These are phyloP conservation scores for Cyphomyrus discorhynchus DNA, from an alignment of 2,113 vertebrate genomes.

Conservation along the genomic window DNA sequence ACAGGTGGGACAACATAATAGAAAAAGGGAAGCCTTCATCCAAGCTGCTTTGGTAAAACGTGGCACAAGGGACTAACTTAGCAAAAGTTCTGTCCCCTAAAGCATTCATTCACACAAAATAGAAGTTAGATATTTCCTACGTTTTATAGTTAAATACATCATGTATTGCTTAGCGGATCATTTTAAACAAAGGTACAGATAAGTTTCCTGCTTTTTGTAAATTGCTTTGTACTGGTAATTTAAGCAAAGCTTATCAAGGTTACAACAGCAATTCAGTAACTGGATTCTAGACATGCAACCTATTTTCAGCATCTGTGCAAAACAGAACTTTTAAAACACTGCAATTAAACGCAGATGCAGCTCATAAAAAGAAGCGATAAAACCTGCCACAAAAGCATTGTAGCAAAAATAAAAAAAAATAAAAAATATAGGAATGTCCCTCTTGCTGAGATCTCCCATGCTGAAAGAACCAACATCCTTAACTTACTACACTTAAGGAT, in stretches of 20 bases:
- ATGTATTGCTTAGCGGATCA: not conserved
- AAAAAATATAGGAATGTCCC: not conserved
- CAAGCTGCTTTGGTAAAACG: not conserved
- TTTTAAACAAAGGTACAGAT: not conserved
- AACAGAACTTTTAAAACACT: constrained; percentile 17
- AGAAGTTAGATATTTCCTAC: not conserved
- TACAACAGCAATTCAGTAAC: not conserved
- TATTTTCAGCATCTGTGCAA: constrained; percentile 48
- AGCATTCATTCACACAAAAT: not conserved
- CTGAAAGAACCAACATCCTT: constrained; percentile 73
- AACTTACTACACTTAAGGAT: constrained; percentile 97
- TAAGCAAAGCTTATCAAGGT: not conserved
- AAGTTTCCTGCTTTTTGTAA: not conserved
- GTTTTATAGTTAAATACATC: not conserved
- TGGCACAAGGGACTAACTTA: not conserved
- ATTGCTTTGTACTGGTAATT: not conserved
- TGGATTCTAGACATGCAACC: not conserved
- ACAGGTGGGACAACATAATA: not conserved
- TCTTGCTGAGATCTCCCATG: constrained; percentile 56
- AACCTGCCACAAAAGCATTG: constrained; percentile 30
- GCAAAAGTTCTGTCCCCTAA: not conserved
- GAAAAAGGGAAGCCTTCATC: not conserved
- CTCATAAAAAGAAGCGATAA: not conserved
- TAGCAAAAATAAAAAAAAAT: constrained; percentile 35
- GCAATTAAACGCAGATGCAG: constrained; percentile 11